These are phyloP conservation scores for Indicator maculatus DNA, from an alignment of 2,113 vertebrate species.

Conservation along the genomic window DNA sequence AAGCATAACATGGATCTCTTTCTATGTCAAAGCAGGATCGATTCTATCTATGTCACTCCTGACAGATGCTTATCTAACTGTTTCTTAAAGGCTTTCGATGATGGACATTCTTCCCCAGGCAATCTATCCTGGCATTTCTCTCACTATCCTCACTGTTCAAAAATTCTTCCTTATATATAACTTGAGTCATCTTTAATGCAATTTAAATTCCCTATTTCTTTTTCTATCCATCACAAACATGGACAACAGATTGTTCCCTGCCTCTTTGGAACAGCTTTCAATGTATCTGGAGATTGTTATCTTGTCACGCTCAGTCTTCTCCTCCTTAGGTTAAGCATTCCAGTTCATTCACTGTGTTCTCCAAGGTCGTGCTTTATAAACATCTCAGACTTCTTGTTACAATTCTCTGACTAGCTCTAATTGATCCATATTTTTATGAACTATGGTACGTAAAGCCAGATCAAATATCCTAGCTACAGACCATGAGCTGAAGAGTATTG, in stretches of 20 bases:
- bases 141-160: neutral
- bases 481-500: neutral
- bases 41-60: constrained; percentile 19
- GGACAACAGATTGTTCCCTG: neutral
- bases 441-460: neutral
- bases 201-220: constrained; percentile 24
- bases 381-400: constrained; percentile 4
- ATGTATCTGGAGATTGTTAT: constrained; percentile 34
- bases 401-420: constrained; percentile 6
- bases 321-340: neutral
- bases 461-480: neutral
- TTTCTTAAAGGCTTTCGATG: constrained; percentile 33
- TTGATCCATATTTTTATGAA: constrained; percentile 22
- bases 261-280: neutral
- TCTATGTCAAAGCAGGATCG: constrained; percentile 18
- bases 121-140: neutral
- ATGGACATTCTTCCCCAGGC: constrained; percentile 1
- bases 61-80: constrained; percentile 45
- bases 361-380: constrained; percentile 44
- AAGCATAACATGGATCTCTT: constrained; percentile 23
- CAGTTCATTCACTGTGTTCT: neutral
- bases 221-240: neutral
- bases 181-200: neutral
- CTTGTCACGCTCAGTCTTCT: constrained; percentile 35
- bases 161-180: constrained; percentile 17